A percentile compares a stretch with the other conserved stretches of the same genome.
Conservation (phyloP, 2,113 vertebrate genomes). For the Zosterops borbonicus region DNA sequence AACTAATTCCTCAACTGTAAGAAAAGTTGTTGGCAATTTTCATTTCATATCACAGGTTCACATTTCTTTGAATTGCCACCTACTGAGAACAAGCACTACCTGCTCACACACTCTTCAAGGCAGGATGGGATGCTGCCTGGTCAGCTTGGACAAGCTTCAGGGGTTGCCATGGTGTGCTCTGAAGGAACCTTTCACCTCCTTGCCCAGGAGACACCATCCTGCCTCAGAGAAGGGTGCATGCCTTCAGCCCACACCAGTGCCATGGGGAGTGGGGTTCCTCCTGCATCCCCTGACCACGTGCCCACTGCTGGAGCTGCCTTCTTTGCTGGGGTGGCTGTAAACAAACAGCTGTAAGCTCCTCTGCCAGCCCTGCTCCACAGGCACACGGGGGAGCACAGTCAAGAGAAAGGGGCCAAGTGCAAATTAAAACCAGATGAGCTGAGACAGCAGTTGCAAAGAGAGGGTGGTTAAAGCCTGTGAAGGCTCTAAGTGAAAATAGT, state of each 20-base stretch:
- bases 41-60: neutral
- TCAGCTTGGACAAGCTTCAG: neutral
- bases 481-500: slow-evolving; percentile 22
- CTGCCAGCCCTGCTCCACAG: neutral
- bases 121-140: neutral
- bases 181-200: neutral
- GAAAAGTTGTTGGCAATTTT: slow-evolving; percentile 18
- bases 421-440: slow-evolving; percentile 67
- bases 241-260: neutral
- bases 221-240: neutral
- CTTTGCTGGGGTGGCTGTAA: slow-evolving; percentile 18
- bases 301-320: neutral
- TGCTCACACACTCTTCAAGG: neutral
- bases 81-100: neutral
- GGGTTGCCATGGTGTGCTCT: neutral
- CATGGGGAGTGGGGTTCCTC: neutral
- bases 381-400: neutral
- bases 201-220: neutral
- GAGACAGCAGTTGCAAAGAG: slow-evolving; percentile 18
- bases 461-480: slow-evolving; percentile 10
- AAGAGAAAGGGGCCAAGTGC: slow-evolving; percentile 27
- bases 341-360: neutral
- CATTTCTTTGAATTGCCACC: neutral
- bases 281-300: rapidly evolving
- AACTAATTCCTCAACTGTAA: slow-evolving; percentile 51